Conservation (phyloP, 2,797 vertebrate genomes). For the Danionella dracula region DNA sequence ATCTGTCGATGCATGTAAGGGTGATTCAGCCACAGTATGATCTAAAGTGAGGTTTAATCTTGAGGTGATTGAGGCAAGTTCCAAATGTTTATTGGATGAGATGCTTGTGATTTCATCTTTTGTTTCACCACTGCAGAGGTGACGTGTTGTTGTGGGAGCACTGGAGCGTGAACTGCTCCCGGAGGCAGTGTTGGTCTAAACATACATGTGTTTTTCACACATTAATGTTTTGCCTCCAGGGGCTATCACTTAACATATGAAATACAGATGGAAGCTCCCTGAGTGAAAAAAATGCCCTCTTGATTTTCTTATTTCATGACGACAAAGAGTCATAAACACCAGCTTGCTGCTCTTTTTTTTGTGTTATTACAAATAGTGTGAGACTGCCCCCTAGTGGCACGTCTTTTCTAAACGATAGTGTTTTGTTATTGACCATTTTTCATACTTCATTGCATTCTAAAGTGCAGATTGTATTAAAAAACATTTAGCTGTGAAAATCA, state of each 20-base stretch:
- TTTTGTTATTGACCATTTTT: too few relatives aligned
- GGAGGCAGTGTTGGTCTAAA: not conserved
- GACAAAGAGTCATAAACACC: conserved; percentile 37
- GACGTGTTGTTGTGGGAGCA: conserved; percentile 30
- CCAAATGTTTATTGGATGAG: conserved; percentile 46
- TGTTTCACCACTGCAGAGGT: conserved; percentile 47
- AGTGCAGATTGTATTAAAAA: too few relatives aligned
- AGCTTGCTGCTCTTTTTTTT: conserved; percentile 25
- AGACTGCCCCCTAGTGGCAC: conserved; percentile 62
- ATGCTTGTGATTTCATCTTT: conserved; percentile 55
- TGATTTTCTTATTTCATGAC: conserved; percentile 26
- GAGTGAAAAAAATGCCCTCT: conserved; percentile 33
- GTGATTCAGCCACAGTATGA: conserved; percentile 27
- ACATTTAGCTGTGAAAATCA: too few relatives aligned
- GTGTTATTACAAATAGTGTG: conserved; percentile 31
- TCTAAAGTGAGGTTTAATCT: conserved; percentile 32
- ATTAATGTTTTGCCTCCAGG: not conserved
- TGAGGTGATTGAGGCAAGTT: conserved; percentile 8
- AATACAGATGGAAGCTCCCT: not conserved
- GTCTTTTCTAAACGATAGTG: not conserved
- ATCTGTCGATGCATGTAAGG: not conserved
- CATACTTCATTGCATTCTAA: too few relatives aligned
- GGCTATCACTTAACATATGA: conserved; percentile 4
- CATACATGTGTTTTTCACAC: conserved; percentile 9
- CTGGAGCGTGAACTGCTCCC: not conserved